Conservation (phyloP, 2,888 invertebrate genomes). For the Pherbina coryleti region DNA sequence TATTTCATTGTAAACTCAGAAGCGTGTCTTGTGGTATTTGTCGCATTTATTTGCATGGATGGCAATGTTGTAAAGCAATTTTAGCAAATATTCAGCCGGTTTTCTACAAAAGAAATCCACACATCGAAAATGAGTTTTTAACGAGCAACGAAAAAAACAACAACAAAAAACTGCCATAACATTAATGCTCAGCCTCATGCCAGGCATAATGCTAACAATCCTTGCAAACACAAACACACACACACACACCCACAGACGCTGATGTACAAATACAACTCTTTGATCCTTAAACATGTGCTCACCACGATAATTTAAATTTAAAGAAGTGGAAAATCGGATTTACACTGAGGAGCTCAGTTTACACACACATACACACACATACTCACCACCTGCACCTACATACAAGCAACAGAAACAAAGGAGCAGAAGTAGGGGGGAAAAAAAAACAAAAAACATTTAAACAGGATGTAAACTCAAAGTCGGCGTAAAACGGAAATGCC, state of each 20-base stretch:
- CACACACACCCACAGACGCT: not conserved
- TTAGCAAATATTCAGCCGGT: too few relatives aligned
- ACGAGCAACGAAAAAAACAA: not conserved
- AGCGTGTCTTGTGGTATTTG: too few relatives aligned
- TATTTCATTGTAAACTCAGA: too few relatives aligned
- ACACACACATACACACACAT: too few relatives aligned
- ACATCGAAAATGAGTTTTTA: too few relatives aligned
- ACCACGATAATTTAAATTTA: not conserved
- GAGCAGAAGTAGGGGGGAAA: not conserved
- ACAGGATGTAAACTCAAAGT: not conserved
- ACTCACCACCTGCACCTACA: not conserved
- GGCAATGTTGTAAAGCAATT: too few relatives aligned
- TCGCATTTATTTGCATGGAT: too few relatives aligned
- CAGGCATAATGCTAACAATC: not conserved
- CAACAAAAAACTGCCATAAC: not conserved
- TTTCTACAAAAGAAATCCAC: too few relatives aligned
- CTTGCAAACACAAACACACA: not conserved
- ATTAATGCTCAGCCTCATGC: not conserved
- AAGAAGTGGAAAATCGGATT: slow-evolving; percentile 1
- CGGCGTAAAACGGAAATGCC: slow-evolving; percentile 17
- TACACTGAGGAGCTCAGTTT: too few relatives aligned
- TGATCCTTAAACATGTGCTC: not conserved
- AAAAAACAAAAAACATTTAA: not conserved
- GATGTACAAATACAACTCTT: not conserved
- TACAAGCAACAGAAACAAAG: not conserved